phyloP scores from a whole-genome alignment of 2,113 vertebrate genomes.

The Chloebia gouldiae region DNA sequence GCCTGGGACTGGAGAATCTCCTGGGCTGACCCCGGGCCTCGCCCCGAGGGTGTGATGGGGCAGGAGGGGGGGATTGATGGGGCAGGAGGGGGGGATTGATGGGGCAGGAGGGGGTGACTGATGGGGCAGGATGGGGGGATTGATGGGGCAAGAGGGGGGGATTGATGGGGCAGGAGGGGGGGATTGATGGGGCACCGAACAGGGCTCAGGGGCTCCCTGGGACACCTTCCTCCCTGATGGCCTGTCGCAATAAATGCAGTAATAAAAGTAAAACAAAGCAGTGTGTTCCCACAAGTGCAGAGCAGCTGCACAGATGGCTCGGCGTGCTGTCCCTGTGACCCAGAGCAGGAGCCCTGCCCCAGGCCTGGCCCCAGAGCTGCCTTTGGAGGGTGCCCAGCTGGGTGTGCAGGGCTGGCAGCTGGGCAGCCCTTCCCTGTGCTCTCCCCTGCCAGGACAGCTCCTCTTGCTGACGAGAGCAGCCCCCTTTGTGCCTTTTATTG shows the following conservation, averaged over 20 bases:
- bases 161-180: no score
- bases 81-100: no score
- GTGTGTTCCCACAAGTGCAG: neutral
- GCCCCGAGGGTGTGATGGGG: rapidly evolving
- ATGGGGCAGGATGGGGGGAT: no score
- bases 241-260: neutral
- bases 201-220: neutral
- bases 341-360: neutral
- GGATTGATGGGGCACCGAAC: neutral
- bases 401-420: neutral
- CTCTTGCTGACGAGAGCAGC: no score
- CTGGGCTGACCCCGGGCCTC: neutral
- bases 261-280: neutral
- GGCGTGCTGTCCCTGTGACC: no score
- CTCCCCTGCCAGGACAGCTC: neutral
- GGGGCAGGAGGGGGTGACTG: no score
- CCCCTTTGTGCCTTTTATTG: rapidly evolving
- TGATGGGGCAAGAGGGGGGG: no score
- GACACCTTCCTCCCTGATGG: neutral
- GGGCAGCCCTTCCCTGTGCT: no score
- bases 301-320: neutral
- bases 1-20: neutral
- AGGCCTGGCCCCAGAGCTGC: rapidly evolving
- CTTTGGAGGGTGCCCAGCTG: neutral
- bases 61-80: no score